Base-by-base conservation (phyloP, 1,140 invertebrate genomes). In the Chymomyza costata region DNA sequence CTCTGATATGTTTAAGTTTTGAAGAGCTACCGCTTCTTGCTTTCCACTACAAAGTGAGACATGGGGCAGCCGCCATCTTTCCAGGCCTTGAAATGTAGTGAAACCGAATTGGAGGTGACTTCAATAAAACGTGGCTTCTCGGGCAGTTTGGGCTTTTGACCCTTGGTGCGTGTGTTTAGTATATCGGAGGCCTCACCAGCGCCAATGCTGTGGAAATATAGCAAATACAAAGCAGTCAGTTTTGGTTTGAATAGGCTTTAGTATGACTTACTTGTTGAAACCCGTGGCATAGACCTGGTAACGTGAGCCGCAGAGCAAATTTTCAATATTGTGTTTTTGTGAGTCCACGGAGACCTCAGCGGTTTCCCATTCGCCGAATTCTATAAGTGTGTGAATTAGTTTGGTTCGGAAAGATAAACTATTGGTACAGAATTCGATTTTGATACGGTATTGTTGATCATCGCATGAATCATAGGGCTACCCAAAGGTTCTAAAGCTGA, bases 21-120 rank as follows among this genome's bases (percentile, higher is more conserved):
- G 2, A 11, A 6, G 13, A 5, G 39, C 11, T 88, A 95, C 94
- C 93, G 95, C 83, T 95, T 94, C 86, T 97, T 97, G 86, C 97
- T 95, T 86, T 97, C 95, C 19, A 99, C 94, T 44, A 97, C 95
- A 86, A 97, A 99, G 82, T 96, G 95, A 35, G 94, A 90, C 92
- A 99, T 97, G 1, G 95, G 94, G 86, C 97, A 99, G 19, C 96
- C 96, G 51, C 95, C 95, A 85, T 97, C 95, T 44, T 93, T 92
- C 97, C 97, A 99, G 45, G 95, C 92, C 70, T 92, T 94, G 35
- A 99, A 89, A 76, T 97, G 95, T 38, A 99, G 87, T 6, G 94
- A 94, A 8, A 98, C 94, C 57, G 93, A 96, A 50, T 95, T 96
- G 1, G 94, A 94, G 3, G 95, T 97, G 1, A 95, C 93, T 85